Evolutionary conservation across 2,113 vertebrate species (phyloP), one percentile per base, ranked within the genome.

Genomic region (Geococcyx californianus): DNA sequence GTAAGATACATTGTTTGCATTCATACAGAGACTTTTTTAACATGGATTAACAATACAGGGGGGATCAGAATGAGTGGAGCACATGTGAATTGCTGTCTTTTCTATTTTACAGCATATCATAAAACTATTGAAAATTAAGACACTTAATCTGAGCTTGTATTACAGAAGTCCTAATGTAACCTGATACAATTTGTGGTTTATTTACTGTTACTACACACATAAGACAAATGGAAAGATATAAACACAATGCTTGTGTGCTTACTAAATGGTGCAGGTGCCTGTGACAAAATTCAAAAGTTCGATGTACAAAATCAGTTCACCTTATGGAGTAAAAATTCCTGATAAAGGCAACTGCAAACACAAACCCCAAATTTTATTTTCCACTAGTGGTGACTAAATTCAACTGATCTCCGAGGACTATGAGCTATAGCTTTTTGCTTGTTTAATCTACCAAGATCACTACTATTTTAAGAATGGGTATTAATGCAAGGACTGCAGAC

Each of bases 301-400:
- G 0, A 88, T 4, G 42, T 34, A 58, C 9, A n/a, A 13, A 58
- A 66, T 18, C 0, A 0, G 33, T 25, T 38, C 42, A 84, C 25
- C 47, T 63, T 18, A 56, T 0, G 0, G 20, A 93, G 4, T 66
- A 93, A 44, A 19, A 54, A 40, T 58, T 82, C 68, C 56, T 58
- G 20, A 73, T 7, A 14, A 51, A 79, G 70, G 17, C 77, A 24
- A 70, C 3, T 3, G 2, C 33, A 75, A 78, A 67, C 33, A 10
- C 63, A 66, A 86, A 24, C 34, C 6, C 1, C 13, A 60, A 16
- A 75, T 36, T 67, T 42, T 52, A 45, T 56, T 74, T 87, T 55
- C 21, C 24, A 66, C 63, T 84, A 58, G 79, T 1, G 75, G 44
- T 1, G 3, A 69, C 16, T 83, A 66, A 85, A 83, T 73, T 64